Conservation (phyloP, 2,797 vertebrate species). For the Sebastes cheni region DNA sequence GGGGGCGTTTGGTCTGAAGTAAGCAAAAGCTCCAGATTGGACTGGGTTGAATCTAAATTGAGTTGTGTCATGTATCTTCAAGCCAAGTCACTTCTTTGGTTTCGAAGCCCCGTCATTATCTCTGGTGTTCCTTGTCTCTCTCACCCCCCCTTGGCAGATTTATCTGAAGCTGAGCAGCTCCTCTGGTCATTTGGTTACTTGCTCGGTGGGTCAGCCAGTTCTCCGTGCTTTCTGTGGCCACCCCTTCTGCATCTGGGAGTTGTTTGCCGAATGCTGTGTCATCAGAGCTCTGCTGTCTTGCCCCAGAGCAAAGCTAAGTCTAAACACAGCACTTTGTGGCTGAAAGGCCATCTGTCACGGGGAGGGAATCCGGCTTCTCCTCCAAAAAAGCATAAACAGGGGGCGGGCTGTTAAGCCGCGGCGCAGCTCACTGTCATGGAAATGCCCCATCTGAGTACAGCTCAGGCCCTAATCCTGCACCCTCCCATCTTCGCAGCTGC, state of each 20-base stretch:
- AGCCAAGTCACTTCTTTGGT: constrained; percentile 67
- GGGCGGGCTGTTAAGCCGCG: constrained; percentile 77
- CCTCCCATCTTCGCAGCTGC: constrained; percentile 80
- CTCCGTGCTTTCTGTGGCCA: constrained; percentile 65
- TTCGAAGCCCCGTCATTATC: constrained; percentile 68
- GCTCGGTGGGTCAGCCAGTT: constrained; percentile 68
- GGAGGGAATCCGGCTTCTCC: constrained; percentile 80
- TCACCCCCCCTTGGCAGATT: constrained; percentile 43
- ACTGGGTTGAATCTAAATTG: constrained; percentile 64
- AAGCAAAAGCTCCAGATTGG: constrained; percentile 61
- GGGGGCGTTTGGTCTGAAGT: constrained; percentile 54
- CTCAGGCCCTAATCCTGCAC: constrained; percentile 80
- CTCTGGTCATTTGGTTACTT: constrained; percentile 68
- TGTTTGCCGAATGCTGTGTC: constrained; percentile 83
- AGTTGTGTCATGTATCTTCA: constrained; percentile 70
- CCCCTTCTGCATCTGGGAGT: constrained; percentile 76
- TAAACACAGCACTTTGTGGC: constrained; percentile 84
- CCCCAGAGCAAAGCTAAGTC: constrained; percentile 80
- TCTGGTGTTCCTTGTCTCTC: constrained; percentile 60
- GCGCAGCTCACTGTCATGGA: constrained; percentile 83
- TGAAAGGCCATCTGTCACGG: constrained; percentile 84
- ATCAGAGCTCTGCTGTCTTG: constrained; percentile 78
- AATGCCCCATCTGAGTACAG: constrained; percentile 82
- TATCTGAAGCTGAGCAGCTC: constrained; percentile 48
- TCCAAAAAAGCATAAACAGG: constrained; percentile 85